phyloP scores from a whole-genome alignment of 2,797 vertebrate species.

The Lutjanus campechanus region DNA sequence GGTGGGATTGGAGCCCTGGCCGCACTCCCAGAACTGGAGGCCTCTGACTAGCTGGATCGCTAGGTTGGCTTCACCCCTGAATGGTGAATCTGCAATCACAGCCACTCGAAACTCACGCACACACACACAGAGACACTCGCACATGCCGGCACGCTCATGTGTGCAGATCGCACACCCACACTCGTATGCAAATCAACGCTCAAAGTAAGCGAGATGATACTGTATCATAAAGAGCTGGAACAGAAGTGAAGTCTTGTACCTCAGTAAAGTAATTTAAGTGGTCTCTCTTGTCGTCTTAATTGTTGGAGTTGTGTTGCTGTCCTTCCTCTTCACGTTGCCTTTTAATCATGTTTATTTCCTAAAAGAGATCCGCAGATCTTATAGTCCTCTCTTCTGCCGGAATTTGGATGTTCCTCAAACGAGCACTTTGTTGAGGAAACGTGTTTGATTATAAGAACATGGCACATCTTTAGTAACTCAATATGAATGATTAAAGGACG shows the following conservation, averaged over 20 bases:
- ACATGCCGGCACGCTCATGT: slow-evolving; percentile 43
- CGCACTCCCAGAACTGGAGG: slow-evolving; percentile 79
- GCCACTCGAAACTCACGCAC: slow-evolving; percentile 45
- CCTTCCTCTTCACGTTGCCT: slow-evolving; percentile 66
- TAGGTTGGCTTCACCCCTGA: slow-evolving; percentile 71
- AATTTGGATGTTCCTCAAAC: slow-evolving; percentile 75
- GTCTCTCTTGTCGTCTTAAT: slow-evolving; percentile 74
- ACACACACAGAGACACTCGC: slow-evolving; percentile 40
- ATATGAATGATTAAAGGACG: slow-evolving; percentile 76
- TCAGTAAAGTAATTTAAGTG: slow-evolving; percentile 77
- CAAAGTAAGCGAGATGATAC: slow-evolving; percentile 52
- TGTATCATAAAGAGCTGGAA: slow-evolving; percentile 53
- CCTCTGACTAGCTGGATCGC: slow-evolving; percentile 67
- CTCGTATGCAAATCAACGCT: slow-evolving; percentile 64
- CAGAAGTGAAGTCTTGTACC: slow-evolving; percentile 63
- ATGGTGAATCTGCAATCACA: slow-evolving; percentile 64
- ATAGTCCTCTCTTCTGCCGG: slow-evolving; percentile 53
- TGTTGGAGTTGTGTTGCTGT: slow-evolving; percentile 74
- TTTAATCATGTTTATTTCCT: slow-evolving; percentile 80
- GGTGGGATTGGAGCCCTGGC: slow-evolving; percentile 85
- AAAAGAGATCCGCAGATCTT: slow-evolving; percentile 64
- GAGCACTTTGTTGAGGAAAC: slow-evolving; percentile 73
- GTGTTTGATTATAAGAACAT: slow-evolving; percentile 77
- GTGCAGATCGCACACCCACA: slow-evolving; percentile 62
- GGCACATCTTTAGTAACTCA: slow-evolving; percentile 75